A percentile compares a stretch with the other conserved stretches of the same genome.
Evolutionary conservation across 2,888 invertebrate genomes (phyloP).

Genomic region (Cataglyphis cursor): DNA sequence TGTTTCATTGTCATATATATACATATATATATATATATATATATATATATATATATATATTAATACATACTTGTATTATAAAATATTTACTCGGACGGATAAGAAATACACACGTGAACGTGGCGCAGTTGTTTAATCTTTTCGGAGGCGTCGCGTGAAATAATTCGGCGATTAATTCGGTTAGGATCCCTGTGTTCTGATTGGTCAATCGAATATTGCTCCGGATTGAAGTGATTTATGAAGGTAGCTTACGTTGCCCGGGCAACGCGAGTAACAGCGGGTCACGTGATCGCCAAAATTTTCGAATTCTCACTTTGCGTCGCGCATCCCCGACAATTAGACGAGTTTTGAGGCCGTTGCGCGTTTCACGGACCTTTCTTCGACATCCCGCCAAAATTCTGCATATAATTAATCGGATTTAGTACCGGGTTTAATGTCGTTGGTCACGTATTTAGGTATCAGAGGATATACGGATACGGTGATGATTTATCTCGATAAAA

Average conservation of each 20-base stretch:
- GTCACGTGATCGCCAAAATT: constrained; percentile 12
- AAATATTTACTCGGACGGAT: background rate
- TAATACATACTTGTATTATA: background rate
- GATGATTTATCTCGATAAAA: background rate
- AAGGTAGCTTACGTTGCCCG: background rate
- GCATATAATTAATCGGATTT: background rate
- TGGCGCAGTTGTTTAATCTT: background rate
- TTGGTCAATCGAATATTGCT: background rate
- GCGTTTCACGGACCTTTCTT: background rate
- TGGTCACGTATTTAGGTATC: background rate
- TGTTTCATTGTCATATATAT: no score
- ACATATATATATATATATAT: background rate
- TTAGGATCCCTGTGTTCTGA: background rate
- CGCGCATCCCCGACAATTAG: background rate
- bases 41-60: background rate
- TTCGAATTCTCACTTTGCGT: constrained; percentile 13
- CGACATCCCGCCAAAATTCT: background rate
- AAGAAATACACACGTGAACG: background rate
- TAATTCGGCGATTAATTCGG: background rate
- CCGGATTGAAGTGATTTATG: background rate
- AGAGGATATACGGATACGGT: background rate
- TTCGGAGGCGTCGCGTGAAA: background rate
- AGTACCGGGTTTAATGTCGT: background rate
- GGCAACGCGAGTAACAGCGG: background rate
- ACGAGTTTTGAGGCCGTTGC: background rate